Evolutionary conservation across 1,140 invertebrate species (phyloP).

Genomic region (Anagrus nilaparvatae): DNA sequence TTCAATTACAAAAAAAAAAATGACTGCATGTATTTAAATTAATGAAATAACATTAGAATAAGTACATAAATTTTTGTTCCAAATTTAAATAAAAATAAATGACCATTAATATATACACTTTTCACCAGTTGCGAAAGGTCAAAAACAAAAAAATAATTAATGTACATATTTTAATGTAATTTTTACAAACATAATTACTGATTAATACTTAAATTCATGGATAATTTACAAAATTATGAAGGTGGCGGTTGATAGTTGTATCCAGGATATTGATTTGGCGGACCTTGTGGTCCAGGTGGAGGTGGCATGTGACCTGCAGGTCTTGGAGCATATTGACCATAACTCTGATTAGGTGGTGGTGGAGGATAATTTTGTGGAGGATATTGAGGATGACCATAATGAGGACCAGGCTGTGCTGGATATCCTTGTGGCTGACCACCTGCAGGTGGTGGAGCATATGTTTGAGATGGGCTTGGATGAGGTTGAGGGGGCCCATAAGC

Average conservation of each 20-base stretch:
- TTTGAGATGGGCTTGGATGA: conserved; percentile 38
- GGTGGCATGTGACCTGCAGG: conserved; percentile 39
- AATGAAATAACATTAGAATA: too few species aligned
- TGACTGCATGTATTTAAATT: too few species aligned
- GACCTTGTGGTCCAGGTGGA: conserved; percentile 40
- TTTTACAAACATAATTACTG: too few species aligned
- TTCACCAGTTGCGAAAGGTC: too few species aligned
- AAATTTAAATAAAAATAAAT: too few species aligned
- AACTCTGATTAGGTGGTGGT: conserved; percentile 37
- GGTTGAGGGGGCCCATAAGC: conserved; percentile 34
- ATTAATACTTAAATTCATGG: too few species aligned
- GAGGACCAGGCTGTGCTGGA: conserved; percentile 35
- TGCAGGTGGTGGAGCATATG: conserved; percentile 35
- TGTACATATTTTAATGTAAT: too few species aligned
- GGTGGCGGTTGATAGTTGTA: conserved; percentile 44
- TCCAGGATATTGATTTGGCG: conserved; percentile 41
- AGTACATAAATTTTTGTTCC: too few species aligned
- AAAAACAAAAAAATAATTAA: too few species aligned
- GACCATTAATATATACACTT: too few species aligned
- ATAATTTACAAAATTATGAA: too few species aligned
- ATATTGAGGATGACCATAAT: conserved; percentile 41
- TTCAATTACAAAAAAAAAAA: too few species aligned
- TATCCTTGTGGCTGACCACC: conserved; percentile 38
- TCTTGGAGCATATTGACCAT: conserved; percentile 37
- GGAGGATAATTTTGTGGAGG: conserved; percentile 40